Base-by-base conservation (phyloP, 2,797 vertebrate genomes). In the Limosa lapponica region DNA sequence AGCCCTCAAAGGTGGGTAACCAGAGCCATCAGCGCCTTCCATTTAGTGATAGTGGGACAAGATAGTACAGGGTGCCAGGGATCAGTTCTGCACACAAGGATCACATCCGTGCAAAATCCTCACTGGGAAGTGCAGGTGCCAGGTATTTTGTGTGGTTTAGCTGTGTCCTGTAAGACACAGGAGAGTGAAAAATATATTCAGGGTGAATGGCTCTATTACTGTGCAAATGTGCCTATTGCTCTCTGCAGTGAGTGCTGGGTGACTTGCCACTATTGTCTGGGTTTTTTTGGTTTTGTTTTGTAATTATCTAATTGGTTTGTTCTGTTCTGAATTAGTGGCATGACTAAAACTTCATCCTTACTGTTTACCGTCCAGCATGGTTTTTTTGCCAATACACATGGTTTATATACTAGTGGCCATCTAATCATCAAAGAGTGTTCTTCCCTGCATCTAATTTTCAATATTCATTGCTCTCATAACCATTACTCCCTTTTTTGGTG, bases 161-260 rank as follows among this genome's bases (percentile, higher is more conserved):
- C 25, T 37, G 78, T 55, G 64, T 41, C 39, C 64, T 64, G 25
- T n/a, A 5, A 67, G 51, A 34, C 2, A 3, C 27, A 55, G 54
- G 39, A 5, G 4, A 13, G 10, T 0, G 36, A 19, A 16, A 27
- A 55, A 34, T 9, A 7, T 7, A 3, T 7, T 43, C 6, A 2
- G 44, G 43, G 28, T 10, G 46, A 65, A 5, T 5, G 5, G 62
- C 51, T 23, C 16, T 28, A 5, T 17, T 6, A 0, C 66, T 7
- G 43, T 36, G 66, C 37, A 30, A 5, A 61, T 8, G 71, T 23
- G 39, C 59, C 30, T 39, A 1, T 16, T 37, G 43, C 48, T 36
- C 36, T 9, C 46, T 58, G 61, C 46, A 41, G 39, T 4, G 20
- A 51, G 37, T 8, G 43, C 62, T 46, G 57, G 19, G 27, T 34